phyloP scores from a whole-genome alignment of 2,113 vertebrate genomes.

The Rhinopomastus cyanomelas region DNA sequence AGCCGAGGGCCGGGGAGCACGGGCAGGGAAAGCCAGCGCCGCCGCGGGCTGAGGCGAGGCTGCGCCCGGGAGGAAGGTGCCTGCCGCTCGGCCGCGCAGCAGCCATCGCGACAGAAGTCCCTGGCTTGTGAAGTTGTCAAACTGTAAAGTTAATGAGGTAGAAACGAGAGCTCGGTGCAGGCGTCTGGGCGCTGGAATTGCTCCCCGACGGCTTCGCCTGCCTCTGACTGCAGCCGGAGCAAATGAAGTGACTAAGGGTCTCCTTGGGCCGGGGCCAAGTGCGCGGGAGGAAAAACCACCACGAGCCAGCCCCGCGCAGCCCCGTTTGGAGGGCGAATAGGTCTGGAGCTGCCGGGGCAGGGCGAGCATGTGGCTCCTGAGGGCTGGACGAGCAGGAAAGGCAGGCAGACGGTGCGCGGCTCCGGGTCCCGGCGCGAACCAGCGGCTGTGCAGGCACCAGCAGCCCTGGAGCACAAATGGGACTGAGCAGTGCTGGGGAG shows the following conservation, averaged over 20 bases:
- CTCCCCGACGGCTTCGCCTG: conserved; percentile 28
- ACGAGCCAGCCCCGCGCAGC: background rate
- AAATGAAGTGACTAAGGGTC: conserved; percentile 57
- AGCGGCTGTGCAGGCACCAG: background rate
- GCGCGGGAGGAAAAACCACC: no score
- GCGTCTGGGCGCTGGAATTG: conserved; percentile 22
- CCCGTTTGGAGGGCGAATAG: conserved; percentile 1
- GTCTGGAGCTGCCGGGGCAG: background rate
- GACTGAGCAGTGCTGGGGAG: background rate
- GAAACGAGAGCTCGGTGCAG: conserved; percentile 59
- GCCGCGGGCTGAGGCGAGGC: fast-evolving
- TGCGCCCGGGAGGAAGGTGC: background rate
- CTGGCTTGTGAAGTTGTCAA: conserved; percentile 68
- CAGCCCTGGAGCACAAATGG: background rate
- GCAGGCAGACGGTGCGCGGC: conserved; percentile 16
- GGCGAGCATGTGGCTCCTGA: background rate
- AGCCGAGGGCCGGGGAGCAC: background rate
- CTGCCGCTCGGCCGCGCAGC: background rate
- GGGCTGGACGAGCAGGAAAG: conserved; percentile 16
- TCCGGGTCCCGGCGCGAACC: background rate
- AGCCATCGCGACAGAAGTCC: conserved; percentile 25
- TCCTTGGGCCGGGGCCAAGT: conserved; percentile 21
- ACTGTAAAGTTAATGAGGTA: conserved; percentile 74
- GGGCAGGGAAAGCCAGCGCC: background rate
- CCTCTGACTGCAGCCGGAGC: conserved; percentile 1